phyloP scores from a whole-genome alignment of 2,888 invertebrate genomes.

The Archaeoteleia sp. region DNA sequence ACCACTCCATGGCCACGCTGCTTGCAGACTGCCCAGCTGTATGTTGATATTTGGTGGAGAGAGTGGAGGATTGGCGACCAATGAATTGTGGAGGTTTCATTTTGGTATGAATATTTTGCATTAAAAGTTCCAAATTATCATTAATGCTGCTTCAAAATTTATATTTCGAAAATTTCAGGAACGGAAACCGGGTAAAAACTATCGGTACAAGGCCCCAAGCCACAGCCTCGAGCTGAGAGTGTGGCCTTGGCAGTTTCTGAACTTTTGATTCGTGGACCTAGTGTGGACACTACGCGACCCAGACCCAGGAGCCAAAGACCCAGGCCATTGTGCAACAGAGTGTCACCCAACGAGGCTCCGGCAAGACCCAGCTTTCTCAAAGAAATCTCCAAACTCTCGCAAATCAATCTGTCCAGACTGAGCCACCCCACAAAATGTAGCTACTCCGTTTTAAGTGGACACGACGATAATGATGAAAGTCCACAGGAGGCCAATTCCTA shows the following conservation, averaged over 20 bases:
- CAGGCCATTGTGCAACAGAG: constrained; percentile 70
- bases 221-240: constrained; percentile 83
- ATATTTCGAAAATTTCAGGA: constrained; percentile 72
- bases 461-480: constrained; percentile 82
- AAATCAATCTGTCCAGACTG: constrained; percentile 81
- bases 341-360: constrained; percentile 74
- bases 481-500: constrained; percentile 73
- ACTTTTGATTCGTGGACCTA: constrained; percentile 74
- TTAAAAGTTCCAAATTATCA: neutral
- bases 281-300: constrained; percentile 63
- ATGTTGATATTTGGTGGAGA: constrained; percentile 90
- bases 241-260: constrained; percentile 81
- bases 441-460: constrained; percentile 81
- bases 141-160: neutral
- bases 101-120: constrained; percentile 78
- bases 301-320: constrained; percentile 65
- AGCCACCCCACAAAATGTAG: constrained; percentile 81
- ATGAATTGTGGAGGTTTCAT: constrained; percentile 89
- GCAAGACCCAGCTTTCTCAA: constrained; percentile 77
- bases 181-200: constrained; percentile 87
- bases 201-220: constrained; percentile 78
- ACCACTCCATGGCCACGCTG: constrained; percentile 85
- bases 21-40: constrained; percentile 84
- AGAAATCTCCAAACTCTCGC: constrained; percentile 84
- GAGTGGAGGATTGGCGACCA: constrained; percentile 81